Percentiles rank a stretch among this genome's conserved stretches.
These are phyloP conservation scores for Fragum fragum DNA, from an alignment of 2,888 invertebrate genomes.

Conservation along the genomic window DNA sequence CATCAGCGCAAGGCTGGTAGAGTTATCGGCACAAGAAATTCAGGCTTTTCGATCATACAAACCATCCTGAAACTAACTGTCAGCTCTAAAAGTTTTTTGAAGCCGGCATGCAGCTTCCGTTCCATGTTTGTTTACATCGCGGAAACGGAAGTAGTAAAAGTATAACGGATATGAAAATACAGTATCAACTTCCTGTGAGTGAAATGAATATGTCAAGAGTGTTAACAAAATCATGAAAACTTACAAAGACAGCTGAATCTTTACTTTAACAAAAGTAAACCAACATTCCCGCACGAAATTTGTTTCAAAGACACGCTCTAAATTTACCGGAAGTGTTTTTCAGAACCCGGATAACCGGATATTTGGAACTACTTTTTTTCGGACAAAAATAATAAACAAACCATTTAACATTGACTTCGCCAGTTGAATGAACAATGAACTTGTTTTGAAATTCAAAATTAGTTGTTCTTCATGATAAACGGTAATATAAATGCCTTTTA, in stretches of 20 bases:
- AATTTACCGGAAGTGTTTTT: slow-evolving; percentile 57
- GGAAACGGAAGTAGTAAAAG: slow-evolving; percentile 61
- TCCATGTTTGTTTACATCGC: slow-evolving; percentile 47
- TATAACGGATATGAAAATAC: slow-evolving; percentile 58
- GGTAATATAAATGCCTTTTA: too few species aligned
- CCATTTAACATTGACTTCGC: too few species aligned
- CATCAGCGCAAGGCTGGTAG: too few species aligned
- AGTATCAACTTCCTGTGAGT: not conserved
- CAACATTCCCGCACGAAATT: not conserved
- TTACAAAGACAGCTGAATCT: not conserved
- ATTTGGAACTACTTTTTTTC: slow-evolving; percentile 21
- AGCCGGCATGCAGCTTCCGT: slow-evolving; percentile 15
- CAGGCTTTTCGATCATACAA: too few species aligned
- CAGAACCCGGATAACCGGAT: slow-evolving; percentile 57
- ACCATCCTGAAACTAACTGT: too few species aligned
- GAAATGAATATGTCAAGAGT: not conserved
- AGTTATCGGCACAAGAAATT: too few species aligned
- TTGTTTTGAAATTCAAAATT: too few species aligned
- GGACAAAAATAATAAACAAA: too few species aligned
- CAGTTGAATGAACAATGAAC: too few species aligned
- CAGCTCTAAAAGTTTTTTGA: too few species aligned
- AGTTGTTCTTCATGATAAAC: too few species aligned
- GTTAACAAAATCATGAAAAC: not conserved
- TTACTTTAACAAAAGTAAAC: not conserved
- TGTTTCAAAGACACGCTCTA: slow-evolving; percentile 37